Conservation (phyloP, 2,888 invertebrate genomes). For the Heliconius aoede region DNA sequence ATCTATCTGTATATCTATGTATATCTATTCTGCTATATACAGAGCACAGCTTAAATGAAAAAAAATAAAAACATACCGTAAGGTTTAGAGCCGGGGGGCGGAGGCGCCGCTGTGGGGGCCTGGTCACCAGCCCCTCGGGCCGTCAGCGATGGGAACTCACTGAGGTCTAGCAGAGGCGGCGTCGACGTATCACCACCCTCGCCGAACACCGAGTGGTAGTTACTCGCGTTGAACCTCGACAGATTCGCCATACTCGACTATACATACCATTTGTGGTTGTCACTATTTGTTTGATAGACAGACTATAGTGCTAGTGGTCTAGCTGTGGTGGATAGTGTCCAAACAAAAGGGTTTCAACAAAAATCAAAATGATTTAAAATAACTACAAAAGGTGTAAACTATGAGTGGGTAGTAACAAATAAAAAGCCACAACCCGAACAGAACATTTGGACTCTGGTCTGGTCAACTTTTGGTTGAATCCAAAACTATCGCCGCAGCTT, state of each 20-base stretch:
- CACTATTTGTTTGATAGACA: conserved; percentile 21
- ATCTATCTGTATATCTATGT: too few species aligned
- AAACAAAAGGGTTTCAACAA: neutral
- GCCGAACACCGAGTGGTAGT: conserved; percentile 92
- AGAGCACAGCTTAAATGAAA: neutral
- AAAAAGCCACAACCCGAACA: neutral
- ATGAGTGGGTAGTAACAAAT: neutral
- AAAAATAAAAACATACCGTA: conserved; percentile 84
- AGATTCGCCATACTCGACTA: conserved; percentile 86
- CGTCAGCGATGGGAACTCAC: conserved; percentile 96
- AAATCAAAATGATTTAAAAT: conserved; percentile 5
- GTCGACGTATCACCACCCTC: conserved; percentile 90
- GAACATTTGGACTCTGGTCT: neutral
- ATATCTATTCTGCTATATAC: neutral
- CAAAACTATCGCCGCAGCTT: neutral
- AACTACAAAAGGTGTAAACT: neutral
- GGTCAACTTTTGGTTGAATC: neutral
- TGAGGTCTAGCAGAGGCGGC: conserved; percentile 94
- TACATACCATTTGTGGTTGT: conserved; percentile 36
- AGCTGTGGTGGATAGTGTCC: neutral
- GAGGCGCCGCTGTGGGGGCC: conserved; percentile 91
- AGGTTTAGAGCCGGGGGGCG: conserved; percentile 95
- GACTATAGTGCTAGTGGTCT: conserved; percentile 3
- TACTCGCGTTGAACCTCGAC: conserved; percentile 85
- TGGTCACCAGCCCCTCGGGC: conserved; percentile 92